Conservation (phyloP, 2,113 vertebrate genomes). For the Aramus guarauna region DNA sequence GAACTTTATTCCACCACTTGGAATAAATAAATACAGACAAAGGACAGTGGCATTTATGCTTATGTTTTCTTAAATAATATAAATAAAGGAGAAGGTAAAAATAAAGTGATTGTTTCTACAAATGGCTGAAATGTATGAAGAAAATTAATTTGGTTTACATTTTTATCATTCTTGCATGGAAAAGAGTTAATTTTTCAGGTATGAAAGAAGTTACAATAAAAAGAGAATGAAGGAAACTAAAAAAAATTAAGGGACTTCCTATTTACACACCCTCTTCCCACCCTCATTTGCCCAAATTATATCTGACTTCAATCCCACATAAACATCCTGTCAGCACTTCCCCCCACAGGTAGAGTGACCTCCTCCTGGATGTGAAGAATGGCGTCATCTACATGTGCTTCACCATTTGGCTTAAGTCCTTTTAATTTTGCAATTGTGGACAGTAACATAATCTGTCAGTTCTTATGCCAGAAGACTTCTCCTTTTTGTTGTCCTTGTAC, state of each 20-base stretch:
- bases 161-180: slow-evolving; percentile 1
- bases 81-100: slow-evolving; percentile 54
- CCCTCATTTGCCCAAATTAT: slow-evolving; percentile 3
- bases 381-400: background rate
- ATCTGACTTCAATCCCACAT: slow-evolving; percentile 46
- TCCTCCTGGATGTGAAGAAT: slow-evolving; percentile 15
- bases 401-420: slow-evolving; percentile 11
- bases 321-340: slow-evolving; percentile 69
- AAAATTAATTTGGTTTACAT: slow-evolving; percentile 10
- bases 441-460: slow-evolving; percentile 25
- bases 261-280: slow-evolving; percentile 33
- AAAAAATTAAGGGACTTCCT: slow-evolving; percentile 50
- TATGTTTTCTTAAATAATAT: slow-evolving; percentile 18
- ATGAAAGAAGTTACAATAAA: slow-evolving; percentile 21
- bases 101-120: slow-evolving; percentile 22
- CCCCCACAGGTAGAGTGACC: slow-evolving; percentile 50
- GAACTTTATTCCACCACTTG: slow-evolving; percentile 50
- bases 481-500: background rate
- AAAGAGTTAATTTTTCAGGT: slow-evolving; percentile 18
- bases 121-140: background rate
- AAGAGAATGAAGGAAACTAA: slow-evolving; percentile 41
- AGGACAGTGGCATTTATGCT: slow-evolving; percentile 43
- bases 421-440: slow-evolving; percentile 6
- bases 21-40: slow-evolving; percentile 55
- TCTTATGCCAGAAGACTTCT: background rate